Base-by-base conservation (phyloP, 1,140 invertebrate genomes). In the Pectinophora gossypiella region DNA sequence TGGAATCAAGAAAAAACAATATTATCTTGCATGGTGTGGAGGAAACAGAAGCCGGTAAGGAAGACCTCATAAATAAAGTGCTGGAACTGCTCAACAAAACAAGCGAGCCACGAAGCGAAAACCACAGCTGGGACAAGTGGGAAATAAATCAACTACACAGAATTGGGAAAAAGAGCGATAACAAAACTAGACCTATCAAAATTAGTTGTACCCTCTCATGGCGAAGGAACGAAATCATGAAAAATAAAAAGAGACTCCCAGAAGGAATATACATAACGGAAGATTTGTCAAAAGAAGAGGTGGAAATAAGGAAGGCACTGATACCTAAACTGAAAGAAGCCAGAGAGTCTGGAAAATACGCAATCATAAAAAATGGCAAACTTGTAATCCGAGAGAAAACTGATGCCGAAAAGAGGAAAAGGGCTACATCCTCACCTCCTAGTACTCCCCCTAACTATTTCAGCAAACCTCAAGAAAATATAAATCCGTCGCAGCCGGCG, bases 51-150 rank as follows among this genome's bases (percentile, higher is more conserved):
- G 9, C 13, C 3, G 19, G 19, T 16, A 3, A 9, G n/a, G 2
- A 1, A 3, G 13, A 42, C 9, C 15, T 42, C 3, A 15, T 16
- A 10, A 2, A 9, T 42, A 15, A 16, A 9, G 40, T 42, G 3
- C 40, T 42, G 3, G 40, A 16, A 3, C 1, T 18, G 3, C 18
- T 42, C 18, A 42, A 42, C 15, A 15, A 16, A 16, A 42, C 40
- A n/a, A 19, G 10, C 10, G 15, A 19, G 16, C 7, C 40, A 1
- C 3, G 1, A 16, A 10, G 10, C 2, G 18, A 42, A 9, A 18
- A n/a, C 40, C 40, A 42, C 16, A 16, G 19, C 13, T 42, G 40
- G 40, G 40, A 42, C 10, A 42, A 42, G 10, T 42, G 40, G 40
- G 40, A 42, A 42, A 42, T 42, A 3, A 42, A 16, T 16, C 13